Conservation (phyloP, 2,888 invertebrate species). For the Leucophenga maculata region DNA sequence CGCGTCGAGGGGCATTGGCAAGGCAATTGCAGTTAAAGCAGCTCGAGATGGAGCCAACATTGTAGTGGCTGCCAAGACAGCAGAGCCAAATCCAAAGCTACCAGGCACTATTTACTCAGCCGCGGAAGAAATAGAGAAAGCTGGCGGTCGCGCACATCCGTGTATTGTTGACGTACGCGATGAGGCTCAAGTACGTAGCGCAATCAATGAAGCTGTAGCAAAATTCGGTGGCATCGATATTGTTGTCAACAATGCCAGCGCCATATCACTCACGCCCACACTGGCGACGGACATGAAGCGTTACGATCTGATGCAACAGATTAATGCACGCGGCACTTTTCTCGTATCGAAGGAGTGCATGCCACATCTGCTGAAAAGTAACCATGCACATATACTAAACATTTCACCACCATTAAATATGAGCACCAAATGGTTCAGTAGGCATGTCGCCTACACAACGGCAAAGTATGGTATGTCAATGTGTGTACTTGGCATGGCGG, state of each 20-base stretch:
- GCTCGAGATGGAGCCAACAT: constrained; percentile 91
- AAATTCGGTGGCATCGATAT: constrained; percentile 97
- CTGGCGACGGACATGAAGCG: constrained; percentile 92
- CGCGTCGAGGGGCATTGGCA: constrained; percentile 95
- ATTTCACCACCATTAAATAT: constrained; percentile 94
- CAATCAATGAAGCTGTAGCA: constrained; percentile 79
- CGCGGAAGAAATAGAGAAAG: constrained; percentile 87
- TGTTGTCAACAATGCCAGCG: constrained; percentile 95
- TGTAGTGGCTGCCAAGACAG: constrained; percentile 90
- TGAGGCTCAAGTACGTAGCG: constrained; percentile 80
- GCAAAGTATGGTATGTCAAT: constrained; percentile 99
- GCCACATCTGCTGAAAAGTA: constrained; percentile 88
- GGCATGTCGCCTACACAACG: constrained; percentile 97
- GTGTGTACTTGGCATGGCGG: constrained; percentile 98
- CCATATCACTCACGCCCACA: constrained; percentile 89
- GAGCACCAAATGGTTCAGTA: constrained; percentile 89
- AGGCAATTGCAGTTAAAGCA: constrained; percentile 93
- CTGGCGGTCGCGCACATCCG: constrained; percentile 83
- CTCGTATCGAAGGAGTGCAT: constrained; percentile 93
- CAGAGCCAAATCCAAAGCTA: constrained; percentile 79
- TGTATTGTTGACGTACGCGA: constrained; percentile 88
- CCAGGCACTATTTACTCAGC: constrained; percentile 88
- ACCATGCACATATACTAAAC: constrained; percentile 95
- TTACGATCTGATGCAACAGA: constrained; percentile 95
- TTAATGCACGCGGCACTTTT: constrained; percentile 96